Percentiles rank a stretch among this genome's conserved stretches.
These are phyloP conservation scores for Drosophila prostipennis DNA, from an alignment of 2,888 invertebrate genomes.

Conservation along the genomic window DNA sequence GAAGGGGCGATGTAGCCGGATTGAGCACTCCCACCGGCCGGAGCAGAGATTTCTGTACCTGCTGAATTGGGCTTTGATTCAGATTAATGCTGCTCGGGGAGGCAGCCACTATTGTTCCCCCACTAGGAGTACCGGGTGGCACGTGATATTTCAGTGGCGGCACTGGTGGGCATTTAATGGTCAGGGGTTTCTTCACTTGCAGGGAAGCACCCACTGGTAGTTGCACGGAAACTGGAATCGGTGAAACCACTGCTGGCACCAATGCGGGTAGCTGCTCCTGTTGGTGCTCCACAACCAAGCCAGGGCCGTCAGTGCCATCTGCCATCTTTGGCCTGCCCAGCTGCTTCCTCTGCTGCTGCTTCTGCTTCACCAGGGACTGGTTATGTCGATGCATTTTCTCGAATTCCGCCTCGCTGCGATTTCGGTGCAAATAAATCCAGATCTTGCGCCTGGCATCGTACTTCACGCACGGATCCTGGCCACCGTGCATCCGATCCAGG, in stretches of 20 bases:
- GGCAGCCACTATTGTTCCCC: conserved; percentile 7
- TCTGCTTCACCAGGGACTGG: conserved; percentile 87
- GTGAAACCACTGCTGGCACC: conserved; percentile 70
- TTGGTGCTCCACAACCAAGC: neutral
- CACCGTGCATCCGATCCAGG: conserved; percentile 94
- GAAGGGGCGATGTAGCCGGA: conserved; percentile 19
- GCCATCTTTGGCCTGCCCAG: conserved; percentile 54
- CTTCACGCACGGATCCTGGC: conserved; percentile 95
- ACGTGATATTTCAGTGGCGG: conserved; percentile 81
- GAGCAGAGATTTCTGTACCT: conserved; percentile 72
- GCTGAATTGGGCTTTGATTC: conserved; percentile 19
- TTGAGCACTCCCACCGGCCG: conserved; percentile 53
- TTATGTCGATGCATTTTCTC: conserved; percentile 89
- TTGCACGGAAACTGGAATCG: conserved; percentile 15
- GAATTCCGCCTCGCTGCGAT: conserved; percentile 86
- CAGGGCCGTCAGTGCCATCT: conserved; percentile 10
- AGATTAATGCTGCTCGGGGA: conserved; percentile 32
- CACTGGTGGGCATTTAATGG: conserved; percentile 75
- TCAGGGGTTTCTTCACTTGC: conserved; percentile 53
- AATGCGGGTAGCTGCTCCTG: conserved; percentile 68
- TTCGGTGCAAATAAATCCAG: conserved; percentile 97
- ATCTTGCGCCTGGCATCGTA: conserved; percentile 96
- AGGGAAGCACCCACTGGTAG: conserved; percentile 18
- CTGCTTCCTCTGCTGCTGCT: conserved; percentile 75
- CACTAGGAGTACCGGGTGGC: conserved; percentile 50